Conservation (phyloP, 2,888 invertebrate genomes). For the Leucophenga montana region DNA sequence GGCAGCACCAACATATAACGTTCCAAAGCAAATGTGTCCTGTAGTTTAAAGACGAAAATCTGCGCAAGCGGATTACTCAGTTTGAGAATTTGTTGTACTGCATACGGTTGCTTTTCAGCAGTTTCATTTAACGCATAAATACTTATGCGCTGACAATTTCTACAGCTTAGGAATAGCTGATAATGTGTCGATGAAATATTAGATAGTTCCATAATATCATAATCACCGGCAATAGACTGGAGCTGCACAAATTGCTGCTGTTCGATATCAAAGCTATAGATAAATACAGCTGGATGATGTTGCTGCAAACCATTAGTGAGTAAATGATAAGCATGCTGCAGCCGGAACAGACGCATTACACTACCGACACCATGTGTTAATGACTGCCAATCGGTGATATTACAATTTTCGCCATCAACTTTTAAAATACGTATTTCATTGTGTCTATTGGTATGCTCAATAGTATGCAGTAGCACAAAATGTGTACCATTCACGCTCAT, state of each 20-base stretch:
- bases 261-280: constrained; percentile 50
- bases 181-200: constrained; percentile 38
- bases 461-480: constrained; percentile 57
- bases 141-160: constrained; percentile 58
- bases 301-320: constrained; percentile 48
- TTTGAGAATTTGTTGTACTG: constrained; percentile 60
- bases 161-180: constrained; percentile 65
- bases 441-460: constrained; percentile 45
- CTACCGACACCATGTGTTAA: constrained; percentile 57
- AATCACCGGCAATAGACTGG: constrained; percentile 66
- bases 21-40: constrained; percentile 56
- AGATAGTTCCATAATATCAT: constrained; percentile 59
- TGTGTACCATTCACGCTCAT: constrained; percentile 21
- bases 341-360: constrained; percentile 51
- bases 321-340: constrained; percentile 39
- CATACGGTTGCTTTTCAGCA: constrained; percentile 38
- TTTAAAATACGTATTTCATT: constrained; percentile 65
- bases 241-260: constrained; percentile 53
- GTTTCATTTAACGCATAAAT: constrained; percentile 47
- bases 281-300: constrained; percentile 55
- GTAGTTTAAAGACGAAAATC: background rate
- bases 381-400: constrained; percentile 63
- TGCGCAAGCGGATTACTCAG: constrained; percentile 52
- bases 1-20: constrained; percentile 60
- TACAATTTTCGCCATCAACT: constrained; percentile 46